Base-by-base conservation (phyloP, 2,113 vertebrate genomes). In the Phaethon lepturus region DNA sequence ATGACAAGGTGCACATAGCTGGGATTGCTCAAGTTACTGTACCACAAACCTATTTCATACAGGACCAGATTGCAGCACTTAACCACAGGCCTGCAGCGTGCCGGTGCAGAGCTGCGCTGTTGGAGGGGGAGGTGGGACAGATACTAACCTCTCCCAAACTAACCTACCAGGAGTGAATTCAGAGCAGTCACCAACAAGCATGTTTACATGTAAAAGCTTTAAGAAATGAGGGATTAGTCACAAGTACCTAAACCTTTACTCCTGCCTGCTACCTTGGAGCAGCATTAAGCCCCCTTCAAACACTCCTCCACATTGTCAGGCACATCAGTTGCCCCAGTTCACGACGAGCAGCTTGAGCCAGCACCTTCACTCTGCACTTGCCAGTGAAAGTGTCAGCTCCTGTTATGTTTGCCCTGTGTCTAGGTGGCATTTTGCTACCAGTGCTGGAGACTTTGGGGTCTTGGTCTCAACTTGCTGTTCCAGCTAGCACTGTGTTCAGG, bases 41-140 rank as follows among this genome's bases (percentile, higher is more conserved):
- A 90, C 96, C 87, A 42, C 96, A 97, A 87, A 86, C 94, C 93
- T 69, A 79, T 97, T 97, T 96, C 97, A 68, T 85, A 64, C 88
- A 72, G 88, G 79, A 47, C 69, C 72, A 95, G 95, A 93, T 92
- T 97, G 94, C 96, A 95, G 96, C 96, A 97, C 68, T 49, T 52
- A 91, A 95, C 96, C 97, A 92, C 97, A 97, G 90, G 79, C 47
- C 94, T 45, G 64, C 87, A 67, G 79, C 10, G 3, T 29, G 67
- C 73, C 0, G 0, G 24, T 38, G 69, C 52, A 69, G 79, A 44
- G 80, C 74, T 35, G 22, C 0, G 0, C 69, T 91, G 40, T 5
- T 25, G 44, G 47, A 69, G 82, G 75, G 78, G 75, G 58, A 59
- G 86, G 28, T 71, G 82, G 67, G 74, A 88, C 67, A 64, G 75